A percentile compares a stretch with the other conserved stretches of the same genome.
These are phyloP conservation scores for Stratiomys singularior DNA, from an alignment of 2,888 invertebrate species.

Conservation along the genomic window DNA sequence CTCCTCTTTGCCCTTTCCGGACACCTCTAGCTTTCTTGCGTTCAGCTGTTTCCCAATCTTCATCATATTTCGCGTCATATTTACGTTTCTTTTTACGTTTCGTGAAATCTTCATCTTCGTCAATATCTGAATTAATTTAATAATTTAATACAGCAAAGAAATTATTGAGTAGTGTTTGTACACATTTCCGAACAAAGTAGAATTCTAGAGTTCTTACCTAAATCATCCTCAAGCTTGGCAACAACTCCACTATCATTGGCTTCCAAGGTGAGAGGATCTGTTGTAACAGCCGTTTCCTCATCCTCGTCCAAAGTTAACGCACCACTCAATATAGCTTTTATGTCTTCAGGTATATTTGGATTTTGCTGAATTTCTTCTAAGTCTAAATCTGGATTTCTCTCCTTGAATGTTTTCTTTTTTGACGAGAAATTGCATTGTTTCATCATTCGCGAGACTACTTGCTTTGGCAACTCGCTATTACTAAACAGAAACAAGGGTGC, in stretches of 20 bases:
- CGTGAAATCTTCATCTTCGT: constrained; percentile 62
- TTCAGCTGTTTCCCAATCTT: constrained; percentile 63
- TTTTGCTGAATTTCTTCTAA: constrained; percentile 65
- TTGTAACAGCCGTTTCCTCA: constrained; percentile 56
- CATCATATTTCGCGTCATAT: constrained; percentile 64
- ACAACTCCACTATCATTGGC: background rate
- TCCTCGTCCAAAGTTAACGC: constrained; percentile 61
- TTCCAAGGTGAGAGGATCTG: constrained; percentile 25
- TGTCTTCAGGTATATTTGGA: constrained; percentile 65
- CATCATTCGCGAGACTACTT: constrained; percentile 62
- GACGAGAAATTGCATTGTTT: constrained; percentile 63
- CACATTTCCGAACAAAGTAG: background rate
- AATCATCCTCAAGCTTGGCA: constrained; percentile 58
- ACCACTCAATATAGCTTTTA: constrained; percentile 64
- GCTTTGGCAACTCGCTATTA: constrained; percentile 55
- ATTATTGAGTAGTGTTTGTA: background rate
- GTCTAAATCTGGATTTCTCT: constrained; percentile 65
- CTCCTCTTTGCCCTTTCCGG: constrained; percentile 52
- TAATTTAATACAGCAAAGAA: no score
- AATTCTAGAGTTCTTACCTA: constrained; percentile 57
- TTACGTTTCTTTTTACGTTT: constrained; percentile 62
- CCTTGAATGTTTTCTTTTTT: constrained; percentile 65
- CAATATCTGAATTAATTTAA: constrained; percentile 53
- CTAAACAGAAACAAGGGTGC: constrained; percentile 50
- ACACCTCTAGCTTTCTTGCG: constrained; percentile 49